These are phyloP conservation scores for Caenorhabditis sp. DNA, from an alignment of 2,888 invertebrate species.

Conservation along the genomic window DNA sequence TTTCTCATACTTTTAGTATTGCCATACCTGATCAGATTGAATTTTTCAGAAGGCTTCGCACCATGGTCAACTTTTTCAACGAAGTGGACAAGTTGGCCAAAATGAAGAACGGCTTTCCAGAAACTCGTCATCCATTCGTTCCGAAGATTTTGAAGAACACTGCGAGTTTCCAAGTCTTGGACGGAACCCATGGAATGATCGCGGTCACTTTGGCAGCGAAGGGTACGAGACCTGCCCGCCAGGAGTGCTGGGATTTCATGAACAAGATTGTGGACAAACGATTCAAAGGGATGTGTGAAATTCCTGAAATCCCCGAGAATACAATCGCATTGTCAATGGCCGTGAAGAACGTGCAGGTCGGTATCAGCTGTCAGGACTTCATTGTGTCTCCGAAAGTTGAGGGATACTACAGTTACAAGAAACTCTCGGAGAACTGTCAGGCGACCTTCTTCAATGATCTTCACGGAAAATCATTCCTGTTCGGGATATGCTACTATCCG, in stretches of 20 bases:
- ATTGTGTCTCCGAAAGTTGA: neutral
- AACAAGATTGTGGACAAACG: neutral
- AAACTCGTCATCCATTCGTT: constrained; percentile 4
- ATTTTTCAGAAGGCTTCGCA: no score
- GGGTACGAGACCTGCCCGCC: neutral
- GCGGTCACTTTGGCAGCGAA: neutral
- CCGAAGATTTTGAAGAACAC: constrained; percentile 13
- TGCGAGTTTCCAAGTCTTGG: neutral
- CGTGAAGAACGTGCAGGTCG: neutral
- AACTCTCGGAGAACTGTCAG: neutral
- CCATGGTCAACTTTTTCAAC: no score
- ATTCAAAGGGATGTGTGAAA: neutral
- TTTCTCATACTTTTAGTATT: no score
- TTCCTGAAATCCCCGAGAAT: neutral
- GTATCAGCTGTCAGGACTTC: constrained; percentile 7
- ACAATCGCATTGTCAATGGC: neutral
- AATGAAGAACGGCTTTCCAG: no score
- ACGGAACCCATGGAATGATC: neutral
- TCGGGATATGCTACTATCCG: neutral
- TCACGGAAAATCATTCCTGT: neutral
- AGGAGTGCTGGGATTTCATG: neutral
- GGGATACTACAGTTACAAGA: neutral
- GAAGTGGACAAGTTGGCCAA: no score
- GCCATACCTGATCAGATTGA: no score
- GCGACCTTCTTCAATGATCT: neutral